A percentile compares a stretch with the other conserved stretches of the same genome.
Conservation (phyloP, 2,888 invertebrate genomes). For the Timema podura region DNA sequence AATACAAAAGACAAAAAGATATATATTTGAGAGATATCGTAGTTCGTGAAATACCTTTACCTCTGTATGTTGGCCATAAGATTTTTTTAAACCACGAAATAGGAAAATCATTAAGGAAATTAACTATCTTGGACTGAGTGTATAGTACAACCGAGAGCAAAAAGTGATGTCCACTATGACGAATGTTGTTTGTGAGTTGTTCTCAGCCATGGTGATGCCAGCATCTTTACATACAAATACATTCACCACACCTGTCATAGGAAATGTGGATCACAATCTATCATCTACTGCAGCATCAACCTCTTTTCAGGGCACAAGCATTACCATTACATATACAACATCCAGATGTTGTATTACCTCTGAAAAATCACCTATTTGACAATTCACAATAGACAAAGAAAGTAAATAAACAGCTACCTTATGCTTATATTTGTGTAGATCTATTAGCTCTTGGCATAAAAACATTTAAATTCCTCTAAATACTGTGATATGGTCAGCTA, state of each 20-base stretch:
- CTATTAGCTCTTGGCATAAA: neutral
- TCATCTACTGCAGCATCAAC: neutral
- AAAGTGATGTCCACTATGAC: constrained; percentile 11
- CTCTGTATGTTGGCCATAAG: neutral
- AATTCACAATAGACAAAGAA: constrained; percentile 10
- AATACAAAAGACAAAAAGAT: constrained; percentile 13
- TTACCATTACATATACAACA: constrained; percentile 3
- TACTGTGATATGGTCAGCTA: constrained; percentile 2
- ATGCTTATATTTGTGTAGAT: neutral
- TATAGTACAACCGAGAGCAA: constrained; percentile 8
- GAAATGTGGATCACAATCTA: constrained; percentile 3
- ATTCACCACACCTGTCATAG: neutral
- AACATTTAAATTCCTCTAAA: neutral
- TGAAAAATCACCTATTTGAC: neutral
- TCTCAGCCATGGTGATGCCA: constrained; percentile 6
- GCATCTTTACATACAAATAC: neutral
- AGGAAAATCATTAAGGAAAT: neutral
- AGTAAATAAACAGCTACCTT: constrained; percentile 4
- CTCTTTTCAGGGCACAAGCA: neutral
- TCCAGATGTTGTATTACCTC: constrained; percentile 9
- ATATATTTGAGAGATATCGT: neutral
- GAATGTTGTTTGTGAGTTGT: constrained; percentile 10
- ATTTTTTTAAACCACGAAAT: constrained; percentile 11
- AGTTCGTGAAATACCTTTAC: neutral
- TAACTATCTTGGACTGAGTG: constrained; percentile 9